Evolutionary conservation across 2,888 invertebrate genomes (phyloP).

Genomic region (Sepiola atlantica): DNA sequence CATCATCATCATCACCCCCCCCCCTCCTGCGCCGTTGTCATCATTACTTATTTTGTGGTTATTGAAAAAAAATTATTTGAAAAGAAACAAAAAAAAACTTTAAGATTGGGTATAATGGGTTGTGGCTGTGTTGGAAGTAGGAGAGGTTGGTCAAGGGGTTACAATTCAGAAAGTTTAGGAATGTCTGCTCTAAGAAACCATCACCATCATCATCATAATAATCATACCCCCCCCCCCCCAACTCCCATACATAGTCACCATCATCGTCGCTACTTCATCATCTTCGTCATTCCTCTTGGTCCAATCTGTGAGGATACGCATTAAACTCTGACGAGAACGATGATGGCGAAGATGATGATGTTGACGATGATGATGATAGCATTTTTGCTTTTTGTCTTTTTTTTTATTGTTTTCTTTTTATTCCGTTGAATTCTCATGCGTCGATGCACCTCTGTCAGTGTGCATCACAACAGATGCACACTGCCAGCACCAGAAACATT

Average conservation of each 20-base stretch:
- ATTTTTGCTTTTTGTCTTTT: neutral
- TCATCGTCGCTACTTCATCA: neutral
- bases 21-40: no score
- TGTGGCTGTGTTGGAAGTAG: no score
- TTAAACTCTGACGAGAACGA: neutral
- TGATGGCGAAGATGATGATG: no score
- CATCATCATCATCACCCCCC: neutral
- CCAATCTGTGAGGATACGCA: neutral
- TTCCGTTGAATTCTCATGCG: neutral
- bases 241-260: neutral
- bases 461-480: slow-evolving; percentile 10
- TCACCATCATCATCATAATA: no score
- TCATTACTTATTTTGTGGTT: no score
- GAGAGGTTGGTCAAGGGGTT: no score
- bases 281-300: neutral
- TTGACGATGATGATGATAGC: neutral
- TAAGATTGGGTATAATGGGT: no score
- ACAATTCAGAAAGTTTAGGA: no score
- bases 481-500: slow-evolving; percentile 32
- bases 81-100: no score
- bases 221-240: no score
- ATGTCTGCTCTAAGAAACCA: neutral
- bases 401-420: neutral
- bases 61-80: no score
- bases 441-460: slow-evolving; percentile 32